phyloP scores from a whole-genome alignment of 1,140 invertebrate genomes.

The Brachystomella parvula region DNA sequence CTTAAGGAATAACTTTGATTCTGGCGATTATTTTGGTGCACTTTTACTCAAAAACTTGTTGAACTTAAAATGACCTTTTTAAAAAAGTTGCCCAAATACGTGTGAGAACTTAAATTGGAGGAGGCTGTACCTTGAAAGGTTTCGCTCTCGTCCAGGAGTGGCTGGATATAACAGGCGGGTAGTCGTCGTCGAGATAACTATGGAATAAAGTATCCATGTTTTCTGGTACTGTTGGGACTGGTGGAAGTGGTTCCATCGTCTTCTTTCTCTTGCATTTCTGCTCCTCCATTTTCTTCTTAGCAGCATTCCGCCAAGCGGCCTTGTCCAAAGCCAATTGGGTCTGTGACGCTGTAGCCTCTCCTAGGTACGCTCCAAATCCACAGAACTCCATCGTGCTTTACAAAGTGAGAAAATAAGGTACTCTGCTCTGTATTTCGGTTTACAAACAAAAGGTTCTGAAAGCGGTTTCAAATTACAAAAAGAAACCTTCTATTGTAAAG shows the following conservation, averaged over 20 bases:
- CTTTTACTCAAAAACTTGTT: too few species aligned
- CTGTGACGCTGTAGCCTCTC: neutral
- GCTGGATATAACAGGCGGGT: conserved; percentile 48
- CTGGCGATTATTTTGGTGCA: too few species aligned
- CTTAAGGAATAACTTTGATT: too few species aligned
- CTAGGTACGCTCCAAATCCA: neutral
- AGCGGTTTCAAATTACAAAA: too few species aligned
- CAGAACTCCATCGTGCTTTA: neutral
- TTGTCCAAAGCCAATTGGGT: neutral
- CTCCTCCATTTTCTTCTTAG: neutral
- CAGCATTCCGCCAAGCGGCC: too few species aligned
- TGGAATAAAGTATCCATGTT: neutral
- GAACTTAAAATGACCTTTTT: neutral
- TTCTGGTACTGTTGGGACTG: neutral
- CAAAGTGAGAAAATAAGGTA: neutral
- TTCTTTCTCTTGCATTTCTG: neutral
- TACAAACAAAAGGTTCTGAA: too few species aligned
- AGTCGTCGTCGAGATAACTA: conserved; percentile 32
- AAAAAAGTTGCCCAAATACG: neutral
- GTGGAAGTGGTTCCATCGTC: neutral
- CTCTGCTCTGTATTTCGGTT: too few species aligned
- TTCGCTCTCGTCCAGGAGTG: conserved; percentile 52
- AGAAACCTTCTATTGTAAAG: too few species aligned
- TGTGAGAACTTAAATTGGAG: neutral
- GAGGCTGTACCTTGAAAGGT: conserved; percentile 45